Base-by-base conservation (phyloP, 2,888 invertebrate species). In the Ornithoptera alexandrae region DNA sequence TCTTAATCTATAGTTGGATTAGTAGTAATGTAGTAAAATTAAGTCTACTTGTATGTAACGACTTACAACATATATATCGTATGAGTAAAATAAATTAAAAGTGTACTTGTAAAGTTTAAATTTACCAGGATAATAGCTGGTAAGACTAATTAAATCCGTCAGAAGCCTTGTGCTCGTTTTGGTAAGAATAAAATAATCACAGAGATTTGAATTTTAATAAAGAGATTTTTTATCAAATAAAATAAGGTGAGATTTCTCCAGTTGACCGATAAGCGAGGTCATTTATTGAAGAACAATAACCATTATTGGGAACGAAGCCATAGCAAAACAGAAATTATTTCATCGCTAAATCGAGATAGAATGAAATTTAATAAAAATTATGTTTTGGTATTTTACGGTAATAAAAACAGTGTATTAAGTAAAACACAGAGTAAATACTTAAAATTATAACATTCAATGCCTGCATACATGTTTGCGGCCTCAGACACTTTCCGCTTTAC, bases 121-220 rank as follows among this genome's bases (percentile, higher is more conserved):
- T 17, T 50, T 50, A 50, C 18, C 15, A 7, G 17, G 63, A 20
- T 18, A 15, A 12, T 36, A 67, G 67, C 61, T 61, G 58, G 58
- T 63, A 59, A 22, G 39, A 59, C 62, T 62, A 10, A 65, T 65
- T 67, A 66, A 71, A 61, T 70, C 20, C 17, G 65, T 69, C 46
- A 36, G 18, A 42, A 71, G 56, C 73, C 73, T 73, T 73, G 73
- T 61, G 67, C 73, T 62, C 69, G 66, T 69, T 73, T 62, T 65
- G 57, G 67, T 68, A 63, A 71, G 68, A 73, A 69, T 70, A 24
- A 73, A 42, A 72, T 72, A 70, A 56, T 46, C 8, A 10, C 8
- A 39, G 67, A 68, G 65, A 64, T 70, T 62, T 68, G 62, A 53
- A 70, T 63, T 66, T 67, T 67, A 53, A 70, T 71, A 62, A 36